Base-by-base conservation (phyloP, 2,113 vertebrate genomes). In the Loxodonta africana region DNA sequence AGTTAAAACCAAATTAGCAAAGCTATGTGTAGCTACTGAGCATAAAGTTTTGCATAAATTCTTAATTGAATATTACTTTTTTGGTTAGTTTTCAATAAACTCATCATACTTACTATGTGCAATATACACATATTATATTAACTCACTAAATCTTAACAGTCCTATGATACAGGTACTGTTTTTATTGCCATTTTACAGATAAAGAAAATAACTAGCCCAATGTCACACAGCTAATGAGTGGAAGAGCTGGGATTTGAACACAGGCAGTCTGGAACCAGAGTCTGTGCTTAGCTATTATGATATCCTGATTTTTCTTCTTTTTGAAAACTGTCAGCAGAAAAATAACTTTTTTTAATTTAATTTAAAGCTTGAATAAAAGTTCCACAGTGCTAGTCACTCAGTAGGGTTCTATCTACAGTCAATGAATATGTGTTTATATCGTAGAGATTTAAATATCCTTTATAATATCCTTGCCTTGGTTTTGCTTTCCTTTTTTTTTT, bases 1-100 rank as follows among this genome's bases (percentile, higher is more conserved):
- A 81, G 3, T 93, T 92, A 82, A 95, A 95, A 83, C 14, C 12
- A 78, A 76, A 62, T 90, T 41, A 69, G 44, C 53, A 62, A 85
- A 96, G 3, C 80, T 41, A 84, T 20, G 23, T 69, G 6, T 18
- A 73, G 6, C 85, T 77, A 91, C 12, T 65, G 46, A 65, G 74
- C 28, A 53, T 2, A 63, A 86, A 94, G 77, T 17, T 90, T 94
- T 46, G 14, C 62, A 25, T 63, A 83, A 93, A 76, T 69, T 91
- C 67, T 86, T 20, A 57, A 60, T 94, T 92, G 62, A 83, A 84
- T 41, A 63, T 87, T 69, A 41, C 37, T 23, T 14, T 73, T 83
- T 83, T 48, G 57, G 11, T 65, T 82, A 63, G 15, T 89, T 93
- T 94, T 87, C 46, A 88, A 30, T 12, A 63, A 85, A 87, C 5